phyloP scores from a whole-genome alignment of 1,140 invertebrate species.

The Heliconius eleuchia region DNA sequence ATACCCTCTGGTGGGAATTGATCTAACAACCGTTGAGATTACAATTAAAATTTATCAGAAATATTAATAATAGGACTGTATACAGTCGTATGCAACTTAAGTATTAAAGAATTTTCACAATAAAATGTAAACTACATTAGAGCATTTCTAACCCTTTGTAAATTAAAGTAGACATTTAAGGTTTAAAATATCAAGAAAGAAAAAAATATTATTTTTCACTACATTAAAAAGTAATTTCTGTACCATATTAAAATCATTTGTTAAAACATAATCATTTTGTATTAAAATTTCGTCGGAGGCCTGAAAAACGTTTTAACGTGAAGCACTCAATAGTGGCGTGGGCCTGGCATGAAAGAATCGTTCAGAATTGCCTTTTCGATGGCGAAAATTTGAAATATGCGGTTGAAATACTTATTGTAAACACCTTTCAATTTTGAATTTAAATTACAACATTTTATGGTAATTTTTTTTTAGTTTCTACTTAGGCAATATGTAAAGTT shows the following conservation, averaged over 20 bases:
- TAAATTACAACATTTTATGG: background rate
- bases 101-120: too few relatives aligned
- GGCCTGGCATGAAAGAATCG: background rate
- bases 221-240: background rate
- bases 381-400: background rate
- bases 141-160: too few relatives aligned
- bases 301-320: background rate
- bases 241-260: background rate
- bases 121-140: too few relatives aligned
- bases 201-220: background rate
- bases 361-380: constrained; percentile 5
- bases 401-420: background rate
- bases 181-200: background rate
- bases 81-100: too few relatives aligned
- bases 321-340: background rate
- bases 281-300: constrained; percentile 1
- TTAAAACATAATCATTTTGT: background rate
- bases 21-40: too few relatives aligned
- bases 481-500: too few relatives aligned
- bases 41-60: too few relatives aligned
- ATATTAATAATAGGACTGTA: too few relatives aligned
- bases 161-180: too few relatives aligned
- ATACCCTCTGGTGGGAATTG: too few relatives aligned
- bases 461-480: too few relatives aligned
- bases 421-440: background rate